Base-by-base conservation (phyloP, 2,113 vertebrate species). In the Motacilla tschutschensis region DNA sequence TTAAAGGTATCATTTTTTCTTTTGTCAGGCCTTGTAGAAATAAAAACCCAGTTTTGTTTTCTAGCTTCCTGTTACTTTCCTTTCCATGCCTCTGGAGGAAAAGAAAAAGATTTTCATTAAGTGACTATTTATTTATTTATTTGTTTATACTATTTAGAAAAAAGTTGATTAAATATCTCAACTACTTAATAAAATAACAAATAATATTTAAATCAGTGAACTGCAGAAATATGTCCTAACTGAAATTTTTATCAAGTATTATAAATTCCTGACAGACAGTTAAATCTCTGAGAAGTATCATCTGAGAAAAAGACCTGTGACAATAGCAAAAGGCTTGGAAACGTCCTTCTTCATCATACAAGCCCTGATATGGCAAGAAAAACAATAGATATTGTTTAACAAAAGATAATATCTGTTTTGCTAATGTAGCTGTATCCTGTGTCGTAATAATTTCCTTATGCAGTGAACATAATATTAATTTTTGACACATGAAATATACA, bases 141-240 rank as follows among this genome's bases (percentile, higher is more conserved):
- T 64, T 73, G 8, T 63, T 87, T 74, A 35, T 64, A 54, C 2
- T 54, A 3, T 41, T 50, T 40, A n/a, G 7, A 54, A 75, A 70
- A 48, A 55, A 8, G 1, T 8, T 41, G 5, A 10, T 58, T 0
- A 59, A 63, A 38, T 64, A 38, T 50, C 41, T 46, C 6, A 0
- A 55, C 20, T 51, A 7, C 12, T 59, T 64, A 79, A 51, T 29
- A 81, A 65, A 43, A 54, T 53, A 70, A 18, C 6, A 72, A 51
- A 71, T 17, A 50, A 3, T 22, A 64, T 69, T 71, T 74, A 51
- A 75, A 38, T 59, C 40, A 35, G 2, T 59, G 31, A 78, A 67
- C 21, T 64, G 11, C 6, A 35, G 13, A 53, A 59, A 1, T 38
- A 41, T 44, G 16, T 9, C 16, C 5, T 55, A 60, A 24, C 22